phyloP scores from a whole-genome alignment of 2,888 invertebrate species.

The Troides aeacus region DNA sequence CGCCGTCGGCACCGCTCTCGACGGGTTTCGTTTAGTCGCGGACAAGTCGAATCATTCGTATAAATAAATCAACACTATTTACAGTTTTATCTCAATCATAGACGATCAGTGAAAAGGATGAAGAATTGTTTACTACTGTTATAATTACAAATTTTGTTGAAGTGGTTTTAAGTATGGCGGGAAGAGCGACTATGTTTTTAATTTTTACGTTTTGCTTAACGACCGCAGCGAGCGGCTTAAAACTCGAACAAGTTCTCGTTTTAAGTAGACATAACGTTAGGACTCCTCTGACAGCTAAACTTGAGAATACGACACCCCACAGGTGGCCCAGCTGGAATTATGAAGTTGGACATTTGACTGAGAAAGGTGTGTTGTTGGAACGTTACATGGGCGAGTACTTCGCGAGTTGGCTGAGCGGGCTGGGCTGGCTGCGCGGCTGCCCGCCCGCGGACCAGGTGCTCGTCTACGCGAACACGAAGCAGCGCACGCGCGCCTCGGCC shows the following conservation, averaged over 20 bases:
- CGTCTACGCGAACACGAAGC: conserved; percentile 57
- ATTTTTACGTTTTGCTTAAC: conserved; percentile 1
- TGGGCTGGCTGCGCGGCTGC: conserved; percentile 48
- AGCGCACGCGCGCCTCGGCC: conserved; percentile 58
- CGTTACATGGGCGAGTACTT: conserved; percentile 59
- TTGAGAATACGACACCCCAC: conserved; percentile 46
- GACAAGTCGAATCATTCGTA: background rate
- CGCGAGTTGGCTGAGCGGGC: conserved; percentile 49
- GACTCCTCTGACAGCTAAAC: conserved; percentile 48
- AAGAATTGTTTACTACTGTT: background rate
- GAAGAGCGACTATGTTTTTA: background rate
- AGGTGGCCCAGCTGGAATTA: conserved; percentile 52
- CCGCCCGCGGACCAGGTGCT: conserved; percentile 44
- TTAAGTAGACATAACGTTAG: conserved; percentile 62
- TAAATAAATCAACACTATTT: background rate
- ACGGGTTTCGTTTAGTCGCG: background rate
- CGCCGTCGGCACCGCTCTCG: background rate
- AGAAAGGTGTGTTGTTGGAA: conserved; percentile 59
- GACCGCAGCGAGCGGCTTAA: background rate
- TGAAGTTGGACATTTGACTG: conserved; percentile 50
- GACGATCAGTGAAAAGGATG: background rate
- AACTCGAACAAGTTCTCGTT: conserved; percentile 53
- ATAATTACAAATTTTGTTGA: background rate
- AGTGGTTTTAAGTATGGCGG: conserved; percentile 15
- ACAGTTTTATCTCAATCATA: background rate